Percentiles rank a stretch among this genome's conserved stretches.
These are phyloP conservation scores for Taxidea taxus DNA, from an alignment of 2,113 vertebrate species.

Conservation along the genomic window DNA sequence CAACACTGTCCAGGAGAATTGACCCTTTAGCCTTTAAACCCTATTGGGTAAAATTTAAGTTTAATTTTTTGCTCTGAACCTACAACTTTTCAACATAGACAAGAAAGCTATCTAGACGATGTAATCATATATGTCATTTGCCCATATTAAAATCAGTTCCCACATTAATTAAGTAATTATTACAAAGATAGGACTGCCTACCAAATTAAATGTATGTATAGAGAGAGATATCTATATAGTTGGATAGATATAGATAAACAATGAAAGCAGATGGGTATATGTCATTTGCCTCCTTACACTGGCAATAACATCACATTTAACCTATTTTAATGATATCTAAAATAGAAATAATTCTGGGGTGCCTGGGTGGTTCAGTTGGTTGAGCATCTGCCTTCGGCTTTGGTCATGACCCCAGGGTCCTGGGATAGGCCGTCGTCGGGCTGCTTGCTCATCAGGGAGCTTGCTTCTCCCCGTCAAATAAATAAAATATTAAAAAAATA, in stretches of 20 bases:
- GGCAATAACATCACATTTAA: background rate
- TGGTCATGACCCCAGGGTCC: too few species aligned
- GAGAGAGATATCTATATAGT: too few species aligned
- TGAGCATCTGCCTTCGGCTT: too few species aligned
- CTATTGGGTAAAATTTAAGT: background rate
- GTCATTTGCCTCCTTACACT: background rate
- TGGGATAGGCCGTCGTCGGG: too few species aligned
- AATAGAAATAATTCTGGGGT: background rate
- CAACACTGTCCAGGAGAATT: background rate
- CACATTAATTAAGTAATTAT: background rate
- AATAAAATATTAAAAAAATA: background rate
- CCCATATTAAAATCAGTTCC: background rate
- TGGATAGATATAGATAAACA: background rate
- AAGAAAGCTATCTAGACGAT: background rate
- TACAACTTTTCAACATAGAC: background rate
- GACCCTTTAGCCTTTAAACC: background rate
- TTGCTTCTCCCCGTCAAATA: too few species aligned
- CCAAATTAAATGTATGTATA: background rate
- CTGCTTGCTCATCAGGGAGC: too few species aligned
- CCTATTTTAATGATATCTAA: background rate
- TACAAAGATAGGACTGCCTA: background rate
- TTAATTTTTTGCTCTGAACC: background rate
- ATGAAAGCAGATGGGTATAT: background rate
- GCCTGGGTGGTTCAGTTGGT: too few species aligned
- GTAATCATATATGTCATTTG: background rate